These are phyloP conservation scores for Eulithis prunata DNA, from an alignment of 2,888 invertebrate genomes.

Conservation along the genomic window DNA sequence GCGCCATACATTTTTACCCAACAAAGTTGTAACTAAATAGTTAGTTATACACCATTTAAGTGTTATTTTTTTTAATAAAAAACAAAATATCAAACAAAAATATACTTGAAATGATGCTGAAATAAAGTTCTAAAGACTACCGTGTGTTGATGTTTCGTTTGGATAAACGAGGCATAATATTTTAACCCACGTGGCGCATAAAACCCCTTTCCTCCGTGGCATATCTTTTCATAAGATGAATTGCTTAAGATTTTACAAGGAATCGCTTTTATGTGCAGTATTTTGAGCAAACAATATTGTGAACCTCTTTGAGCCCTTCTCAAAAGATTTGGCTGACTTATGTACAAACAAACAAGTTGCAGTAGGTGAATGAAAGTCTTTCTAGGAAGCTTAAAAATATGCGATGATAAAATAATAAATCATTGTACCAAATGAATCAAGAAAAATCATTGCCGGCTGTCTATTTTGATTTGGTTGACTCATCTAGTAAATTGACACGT, in stretches of 20 bases:
- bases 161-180: conserved; percentile 39
- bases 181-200: conserved; percentile 20
- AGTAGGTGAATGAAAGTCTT: too few relatives aligned
- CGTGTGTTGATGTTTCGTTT: conserved; percentile 15
- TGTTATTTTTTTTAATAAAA: too few relatives aligned
- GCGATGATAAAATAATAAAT: neutral
- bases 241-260: conserved; percentile 20
- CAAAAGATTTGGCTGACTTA: neutral
- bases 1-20: too few relatives aligned
- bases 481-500: conserved; percentile 22
- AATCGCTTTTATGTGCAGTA: conserved; percentile 20
- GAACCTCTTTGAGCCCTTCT: conserved; percentile 5
- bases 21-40: too few relatives aligned
- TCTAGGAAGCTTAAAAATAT: neutral
- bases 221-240: conserved; percentile 23
- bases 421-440: too few relatives aligned
- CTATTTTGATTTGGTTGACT: too few relatives aligned
- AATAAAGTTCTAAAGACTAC: neutral
- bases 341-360: too few relatives aligned
- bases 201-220: conserved; percentile 22
- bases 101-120: too few relatives aligned
- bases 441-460: too few relatives aligned
- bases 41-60: too few relatives aligned
- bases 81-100: too few relatives aligned
- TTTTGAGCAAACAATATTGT: conserved; percentile 3